Evolutionary conservation across 2,888 invertebrate species (phyloP).

Genomic region (Glaucopsyche alexis): DNA sequence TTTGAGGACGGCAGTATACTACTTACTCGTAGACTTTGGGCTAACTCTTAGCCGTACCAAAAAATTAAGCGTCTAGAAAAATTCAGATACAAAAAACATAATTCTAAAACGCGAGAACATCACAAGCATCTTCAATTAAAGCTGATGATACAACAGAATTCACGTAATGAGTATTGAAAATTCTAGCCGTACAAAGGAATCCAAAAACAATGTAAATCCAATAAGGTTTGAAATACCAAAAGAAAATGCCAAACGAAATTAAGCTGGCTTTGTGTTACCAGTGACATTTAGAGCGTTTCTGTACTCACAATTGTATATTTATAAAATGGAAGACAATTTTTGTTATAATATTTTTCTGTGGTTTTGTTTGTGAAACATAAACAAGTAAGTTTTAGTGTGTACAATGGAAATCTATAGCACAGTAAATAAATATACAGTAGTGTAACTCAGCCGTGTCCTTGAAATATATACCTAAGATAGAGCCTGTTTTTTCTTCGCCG

Average conservation of each 20-base stretch:
- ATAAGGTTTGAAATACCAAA: constrained; percentile 27
- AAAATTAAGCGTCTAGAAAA: not conserved
- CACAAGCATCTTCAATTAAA: constrained; percentile 2
- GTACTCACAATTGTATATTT: constrained; percentile 7
- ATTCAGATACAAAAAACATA: not conserved
- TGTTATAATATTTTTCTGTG: not conserved
- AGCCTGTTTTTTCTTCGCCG: no score
- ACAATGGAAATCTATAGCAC: not conserved
- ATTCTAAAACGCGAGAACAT: not conserved
- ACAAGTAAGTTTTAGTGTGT: not conserved
- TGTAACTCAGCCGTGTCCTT: no score
- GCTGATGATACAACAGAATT: constrained; percentile 24
- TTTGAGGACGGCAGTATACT: no score
- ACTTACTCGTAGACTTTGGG: no score
- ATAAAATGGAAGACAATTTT: not conserved
- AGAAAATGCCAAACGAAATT: constrained; percentile 22
- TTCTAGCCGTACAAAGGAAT: constrained; percentile 29
- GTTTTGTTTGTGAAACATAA: not conserved
- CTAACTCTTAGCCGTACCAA: no score
- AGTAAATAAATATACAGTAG: no score
- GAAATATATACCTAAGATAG: no score
- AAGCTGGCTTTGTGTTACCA: constrained; percentile 22
- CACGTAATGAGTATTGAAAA: constrained; percentile 28
- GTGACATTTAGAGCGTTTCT: constrained; percentile 19
- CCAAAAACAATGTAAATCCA: constrained; percentile 17